These are phyloP conservation scores for Malacoraja senta DNA, from an alignment of 2,797 vertebrate species.

Conservation along the genomic window DNA sequence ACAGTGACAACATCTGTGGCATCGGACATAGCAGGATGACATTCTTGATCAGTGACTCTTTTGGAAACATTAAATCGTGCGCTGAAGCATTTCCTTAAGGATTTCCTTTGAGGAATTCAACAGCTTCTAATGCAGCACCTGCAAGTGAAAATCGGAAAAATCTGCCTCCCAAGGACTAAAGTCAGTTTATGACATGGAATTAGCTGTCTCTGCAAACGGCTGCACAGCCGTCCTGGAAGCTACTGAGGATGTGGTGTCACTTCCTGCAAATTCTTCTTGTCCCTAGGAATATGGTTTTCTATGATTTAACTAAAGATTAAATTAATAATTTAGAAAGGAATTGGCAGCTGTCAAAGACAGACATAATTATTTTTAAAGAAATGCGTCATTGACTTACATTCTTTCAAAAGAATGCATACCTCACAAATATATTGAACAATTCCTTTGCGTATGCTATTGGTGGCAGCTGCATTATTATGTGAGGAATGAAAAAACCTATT, in stretches of 20 bases:
- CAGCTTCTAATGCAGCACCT: neutral
- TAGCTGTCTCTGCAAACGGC: neutral
- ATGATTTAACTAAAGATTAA: neutral
- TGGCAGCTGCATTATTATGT: neutral
- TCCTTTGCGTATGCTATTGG: neutral
- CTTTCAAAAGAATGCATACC: slow-evolving; percentile 3
- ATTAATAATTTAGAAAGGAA: neutral
- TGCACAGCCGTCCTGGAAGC: slow-evolving; percentile 18
- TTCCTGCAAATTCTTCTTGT: slow-evolving; percentile 25
- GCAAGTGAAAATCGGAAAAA: slow-evolving; percentile 23
- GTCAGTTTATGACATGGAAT: slow-evolving; percentile 1
- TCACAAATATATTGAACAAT: neutral
- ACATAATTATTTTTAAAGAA: slow-evolving; percentile 22
- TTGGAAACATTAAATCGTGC: slow-evolving; percentile 3
- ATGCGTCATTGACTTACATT: neutral
- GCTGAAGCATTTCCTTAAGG: slow-evolving; percentile 35
- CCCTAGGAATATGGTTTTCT: slow-evolving; percentile 10
- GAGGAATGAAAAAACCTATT: neutral
- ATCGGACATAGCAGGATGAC: neutral
- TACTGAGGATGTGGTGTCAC: slow-evolving; percentile 20
- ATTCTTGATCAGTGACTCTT: slow-evolving; percentile 27
- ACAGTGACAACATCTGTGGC: slow-evolving; percentile 20
- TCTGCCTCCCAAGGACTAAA: slow-evolving; percentile 18
- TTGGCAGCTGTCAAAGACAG: neutral
- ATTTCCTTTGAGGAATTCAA: slow-evolving; percentile 36